Evolutionary conservation across 2,888 invertebrate species (phyloP).

Genomic region (Polymixis flavicincta): DNA sequence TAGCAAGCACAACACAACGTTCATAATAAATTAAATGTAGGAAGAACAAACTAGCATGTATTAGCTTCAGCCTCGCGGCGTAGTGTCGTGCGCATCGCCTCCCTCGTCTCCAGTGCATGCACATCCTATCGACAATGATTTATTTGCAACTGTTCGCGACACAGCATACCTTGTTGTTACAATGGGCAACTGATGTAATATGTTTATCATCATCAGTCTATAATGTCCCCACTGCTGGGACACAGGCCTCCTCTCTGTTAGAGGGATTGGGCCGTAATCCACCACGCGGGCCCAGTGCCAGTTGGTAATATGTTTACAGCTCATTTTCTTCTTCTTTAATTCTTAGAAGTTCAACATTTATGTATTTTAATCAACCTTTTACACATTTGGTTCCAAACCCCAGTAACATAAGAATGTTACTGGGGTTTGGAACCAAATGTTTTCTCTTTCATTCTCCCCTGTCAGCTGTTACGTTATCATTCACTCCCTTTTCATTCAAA

Average conservation of each 20-base stretch:
- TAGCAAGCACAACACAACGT: neutral
- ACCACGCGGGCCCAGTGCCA: too few species aligned
- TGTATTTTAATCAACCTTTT: too few species aligned
- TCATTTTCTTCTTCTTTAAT: too few species aligned
- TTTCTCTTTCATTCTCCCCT: neutral
- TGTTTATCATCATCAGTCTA: too few species aligned
- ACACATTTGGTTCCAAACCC: too few species aligned
- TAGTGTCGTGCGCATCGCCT: slow-evolving; percentile 33
- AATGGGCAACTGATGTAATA: neutral
- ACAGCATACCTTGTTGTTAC: neutral
- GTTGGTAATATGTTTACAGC: too few species aligned
- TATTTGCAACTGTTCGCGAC: neutral
- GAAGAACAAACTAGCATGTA: neutral
- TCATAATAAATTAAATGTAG: neutral
- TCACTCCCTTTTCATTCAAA: neutral
- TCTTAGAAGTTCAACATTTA: too few species aligned
- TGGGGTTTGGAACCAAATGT: neutral
- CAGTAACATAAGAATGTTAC: too few species aligned
- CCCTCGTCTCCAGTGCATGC: slow-evolving; percentile 15
- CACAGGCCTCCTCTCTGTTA: too few species aligned
- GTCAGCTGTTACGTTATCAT: neutral
- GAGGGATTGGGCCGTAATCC: too few species aligned
- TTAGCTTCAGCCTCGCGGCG: neutral
- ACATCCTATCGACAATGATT: neutral
- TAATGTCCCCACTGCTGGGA: too few species aligned